Base-by-base conservation (phyloP, 2,888 invertebrate species). In the Macroteleia sp. region DNA sequence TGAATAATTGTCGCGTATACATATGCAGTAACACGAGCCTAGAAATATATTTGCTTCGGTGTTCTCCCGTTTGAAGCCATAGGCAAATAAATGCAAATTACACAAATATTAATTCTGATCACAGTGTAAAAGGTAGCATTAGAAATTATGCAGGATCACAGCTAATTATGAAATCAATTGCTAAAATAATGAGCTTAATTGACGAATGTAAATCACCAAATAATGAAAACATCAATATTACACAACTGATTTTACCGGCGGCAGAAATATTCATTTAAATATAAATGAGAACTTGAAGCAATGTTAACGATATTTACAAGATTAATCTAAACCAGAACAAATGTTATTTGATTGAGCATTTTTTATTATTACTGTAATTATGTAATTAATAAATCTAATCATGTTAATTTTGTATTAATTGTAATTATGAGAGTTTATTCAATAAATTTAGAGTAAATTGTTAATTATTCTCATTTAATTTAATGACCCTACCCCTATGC, bases 21-120 rank as follows among this genome's bases (percentile, higher is more conserved):
- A 66, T 77, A 77, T 77, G 77, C 77, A 69, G 67, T 44, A 70
- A 73, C 77, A 70, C 73, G 67, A 73, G 71, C 56, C 77, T 77
- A 67, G 66, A 77, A 77, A 73, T 73, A 71, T 73, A 74, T 74
- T 73, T 73, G 67, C 67, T 46, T 34, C 52, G 30, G 62, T 32
- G 44, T 73, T 46, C 64, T 50, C 50, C 6, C 52, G 69, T 77
- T 73, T 54, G 44, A 77, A 62, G 56, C 71, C 42, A 19, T 36
- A 10, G 56, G 46, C 62, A 77, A 77, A 73, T 73, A 77, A 66
- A 77, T 71, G 77, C 77, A 77, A 73, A 77, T 77, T 44, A 48
- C 67, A 52, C 73, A 69, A 69, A 69, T 66, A 69, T 62, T 69
- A 71, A 74, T 78, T 48, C 62, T 34, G 56, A 69, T 57, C 57